phyloP scores from a whole-genome alignment of 2,888 invertebrate species.

The Argyresthia albistria region DNA sequence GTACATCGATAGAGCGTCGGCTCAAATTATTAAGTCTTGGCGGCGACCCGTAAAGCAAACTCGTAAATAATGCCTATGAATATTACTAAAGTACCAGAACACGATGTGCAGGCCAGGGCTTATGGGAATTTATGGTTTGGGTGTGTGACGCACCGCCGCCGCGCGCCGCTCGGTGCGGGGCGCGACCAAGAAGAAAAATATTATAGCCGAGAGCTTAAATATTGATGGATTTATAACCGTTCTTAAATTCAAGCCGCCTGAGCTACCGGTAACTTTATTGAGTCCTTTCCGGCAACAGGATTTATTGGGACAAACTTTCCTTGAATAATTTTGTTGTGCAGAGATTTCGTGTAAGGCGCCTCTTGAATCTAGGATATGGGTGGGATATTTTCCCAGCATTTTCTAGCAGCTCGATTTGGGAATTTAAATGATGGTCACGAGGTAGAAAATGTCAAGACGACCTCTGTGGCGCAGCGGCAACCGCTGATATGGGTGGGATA shows the following conservation, averaged over 20 bases:
- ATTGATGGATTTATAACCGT: slow-evolving; percentile 69
- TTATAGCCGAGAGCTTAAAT: slow-evolving; percentile 60
- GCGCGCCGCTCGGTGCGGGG: neutral
- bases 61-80: slow-evolving; percentile 53
- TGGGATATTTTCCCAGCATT: too few species aligned
- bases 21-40: slow-evolving; percentile 52
- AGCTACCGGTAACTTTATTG: slow-evolving; percentile 56
- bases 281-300: slow-evolving; percentile 51
- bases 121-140: slow-evolving; percentile 61
- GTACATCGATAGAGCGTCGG: slow-evolving; percentile 17
- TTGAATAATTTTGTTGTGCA: slow-evolving; percentile 31
- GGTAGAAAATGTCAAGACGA: too few species aligned
- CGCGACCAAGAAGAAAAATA: slow-evolving; percentile 48
- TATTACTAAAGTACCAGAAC: slow-evolving; percentile 40
- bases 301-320: slow-evolving; percentile 53
- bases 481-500: too few species aligned
- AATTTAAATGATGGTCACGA: too few species aligned
- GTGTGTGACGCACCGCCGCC: slow-evolving; percentile 52
- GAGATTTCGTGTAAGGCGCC: too few species aligned
- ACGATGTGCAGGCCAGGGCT: slow-evolving; percentile 48
- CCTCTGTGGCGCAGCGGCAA: too few species aligned
- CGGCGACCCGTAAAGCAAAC: slow-evolving; percentile 48
- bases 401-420: too few species aligned
- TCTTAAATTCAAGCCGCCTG: slow-evolving; percentile 62
- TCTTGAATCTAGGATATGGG: too few species aligned